Evolutionary conservation across 2,113 vertebrate species (phyloP).

Genomic region (Colaptes auratus): DNA sequence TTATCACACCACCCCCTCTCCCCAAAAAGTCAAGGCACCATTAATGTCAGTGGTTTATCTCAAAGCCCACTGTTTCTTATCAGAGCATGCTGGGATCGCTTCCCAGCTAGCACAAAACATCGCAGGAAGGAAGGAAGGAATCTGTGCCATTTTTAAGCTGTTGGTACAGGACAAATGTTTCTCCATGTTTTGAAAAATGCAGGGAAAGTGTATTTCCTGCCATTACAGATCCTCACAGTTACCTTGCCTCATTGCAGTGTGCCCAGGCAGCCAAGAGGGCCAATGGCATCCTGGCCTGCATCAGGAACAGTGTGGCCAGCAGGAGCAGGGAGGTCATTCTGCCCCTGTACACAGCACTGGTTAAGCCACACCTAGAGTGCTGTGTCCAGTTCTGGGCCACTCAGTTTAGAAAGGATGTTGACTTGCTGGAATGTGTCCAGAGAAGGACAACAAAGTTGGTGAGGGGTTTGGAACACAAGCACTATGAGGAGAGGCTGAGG

Average conservation of each 20-base stretch:
- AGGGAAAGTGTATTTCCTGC: not conserved
- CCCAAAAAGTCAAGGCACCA: not conserved
- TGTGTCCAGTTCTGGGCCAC: no score
- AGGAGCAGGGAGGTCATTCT: no score
- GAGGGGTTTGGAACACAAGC: no score
- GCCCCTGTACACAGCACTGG: no score
- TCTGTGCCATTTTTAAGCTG: not conserved
- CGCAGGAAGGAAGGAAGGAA: not conserved
- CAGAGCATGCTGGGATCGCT: not conserved
- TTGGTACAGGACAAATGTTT: slow-evolving; percentile 15
- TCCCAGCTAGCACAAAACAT: not conserved
- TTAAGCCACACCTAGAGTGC: no score
- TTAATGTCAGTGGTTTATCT: slow-evolving; percentile 16
- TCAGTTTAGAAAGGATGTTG: no score
- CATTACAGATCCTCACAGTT: not conserved
- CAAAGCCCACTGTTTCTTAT: not conserved
- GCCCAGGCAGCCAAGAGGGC: no score
- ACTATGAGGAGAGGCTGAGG: no score
- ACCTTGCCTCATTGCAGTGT: not conserved
- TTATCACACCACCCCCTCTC: not conserved
- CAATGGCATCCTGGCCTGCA: no score
- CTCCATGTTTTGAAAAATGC: not conserved
- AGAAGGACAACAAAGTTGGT: no score
- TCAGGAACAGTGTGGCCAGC: no score
- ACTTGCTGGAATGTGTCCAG: no score